A percentile compares a stretch with the other conserved stretches of the same genome.
Evolutionary conservation across 2,888 invertebrate genomes (phyloP).

Genomic region (Rotaria socialis): DNA sequence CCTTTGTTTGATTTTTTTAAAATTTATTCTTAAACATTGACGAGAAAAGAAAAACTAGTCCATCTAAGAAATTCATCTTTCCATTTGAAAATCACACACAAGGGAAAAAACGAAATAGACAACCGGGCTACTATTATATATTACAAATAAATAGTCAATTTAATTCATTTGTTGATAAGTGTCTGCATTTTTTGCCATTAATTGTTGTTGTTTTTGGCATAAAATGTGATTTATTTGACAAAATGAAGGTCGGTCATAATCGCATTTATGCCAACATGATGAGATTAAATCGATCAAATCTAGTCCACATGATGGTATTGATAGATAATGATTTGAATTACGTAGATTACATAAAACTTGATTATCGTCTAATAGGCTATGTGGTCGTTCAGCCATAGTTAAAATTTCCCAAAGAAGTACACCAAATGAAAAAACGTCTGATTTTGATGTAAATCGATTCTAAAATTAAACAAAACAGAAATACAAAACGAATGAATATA

Average conservation of each 20-base stretch:
- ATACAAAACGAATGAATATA: too few relatives aligned
- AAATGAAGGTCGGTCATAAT: conserved; percentile 34
- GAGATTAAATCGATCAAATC: conserved; percentile 7
- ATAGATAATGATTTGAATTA: not conserved
- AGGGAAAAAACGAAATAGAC: not conserved
- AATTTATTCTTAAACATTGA: not conserved
- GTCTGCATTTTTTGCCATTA: not conserved
- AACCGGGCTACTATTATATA: conserved; percentile 19
- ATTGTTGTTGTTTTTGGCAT: conserved; percentile 9
- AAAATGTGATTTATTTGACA: not conserved
- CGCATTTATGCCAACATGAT: conserved; percentile 30
- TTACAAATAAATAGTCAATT: not conserved
- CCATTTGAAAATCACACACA: not conserved
- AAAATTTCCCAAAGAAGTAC: conserved; percentile 95
- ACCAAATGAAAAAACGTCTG: conserved; percentile 94
- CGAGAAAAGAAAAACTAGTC: not conserved
- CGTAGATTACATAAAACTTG: conserved; percentile 1
- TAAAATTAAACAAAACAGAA: not conserved
- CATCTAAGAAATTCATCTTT: not conserved
- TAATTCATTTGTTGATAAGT: not conserved
- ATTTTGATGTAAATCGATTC: conserved; percentile 64
- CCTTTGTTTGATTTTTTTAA: too few relatives aligned
- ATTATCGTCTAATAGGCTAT: not conserved
- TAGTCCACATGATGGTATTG: not conserved
- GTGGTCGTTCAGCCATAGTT: conserved; percentile 62